Percentiles rank a stretch among this genome's conserved stretches.
Conservation (phyloP, 2,797 vertebrate species). For the Rhadinocentrus ornatus region DNA sequence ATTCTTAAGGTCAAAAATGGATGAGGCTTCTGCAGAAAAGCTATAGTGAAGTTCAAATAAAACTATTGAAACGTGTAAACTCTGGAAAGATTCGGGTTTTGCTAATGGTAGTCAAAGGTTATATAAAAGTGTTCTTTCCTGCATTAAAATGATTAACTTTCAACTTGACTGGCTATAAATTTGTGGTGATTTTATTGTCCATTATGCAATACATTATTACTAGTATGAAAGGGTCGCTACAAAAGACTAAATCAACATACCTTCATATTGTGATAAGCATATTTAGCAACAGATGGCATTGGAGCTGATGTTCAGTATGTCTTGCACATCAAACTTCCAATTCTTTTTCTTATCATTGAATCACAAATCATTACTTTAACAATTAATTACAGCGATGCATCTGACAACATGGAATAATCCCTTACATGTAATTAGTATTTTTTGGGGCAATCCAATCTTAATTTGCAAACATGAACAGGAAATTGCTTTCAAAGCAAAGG, state of each 20-base stretch:
- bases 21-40: slow-evolving; percentile 46
- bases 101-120: slow-evolving; percentile 53
- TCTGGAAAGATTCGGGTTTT: slow-evolving; percentile 26
- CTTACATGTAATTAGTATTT: slow-evolving; percentile 39
- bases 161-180: background rate
- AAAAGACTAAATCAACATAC: background rate
- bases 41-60: slow-evolving; percentile 45
- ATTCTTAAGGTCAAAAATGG: slow-evolving; percentile 73
- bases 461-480: slow-evolving; percentile 51
- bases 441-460: slow-evolving; percentile 36
- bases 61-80: slow-evolving; percentile 35
- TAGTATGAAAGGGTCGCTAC: background rate
- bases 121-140: slow-evolving; percentile 41
- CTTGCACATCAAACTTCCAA: background rate
- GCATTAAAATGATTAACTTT: slow-evolving; percentile 37
- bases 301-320: slow-evolving; percentile 4
- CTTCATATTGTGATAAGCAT: slow-evolving; percentile 13
- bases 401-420: slow-evolving; percentile 26
- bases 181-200: background rate
- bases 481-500: slow-evolving; percentile 45
- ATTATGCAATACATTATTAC: background rate
- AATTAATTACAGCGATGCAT: slow-evolving; percentile 18
- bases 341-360: slow-evolving; percentile 13
- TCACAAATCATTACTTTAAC: slow-evolving; percentile 36
- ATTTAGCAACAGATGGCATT: slow-evolving; percentile 14